phyloP scores from a whole-genome alignment of 2,888 invertebrate species.

The Tipula helvola region DNA sequence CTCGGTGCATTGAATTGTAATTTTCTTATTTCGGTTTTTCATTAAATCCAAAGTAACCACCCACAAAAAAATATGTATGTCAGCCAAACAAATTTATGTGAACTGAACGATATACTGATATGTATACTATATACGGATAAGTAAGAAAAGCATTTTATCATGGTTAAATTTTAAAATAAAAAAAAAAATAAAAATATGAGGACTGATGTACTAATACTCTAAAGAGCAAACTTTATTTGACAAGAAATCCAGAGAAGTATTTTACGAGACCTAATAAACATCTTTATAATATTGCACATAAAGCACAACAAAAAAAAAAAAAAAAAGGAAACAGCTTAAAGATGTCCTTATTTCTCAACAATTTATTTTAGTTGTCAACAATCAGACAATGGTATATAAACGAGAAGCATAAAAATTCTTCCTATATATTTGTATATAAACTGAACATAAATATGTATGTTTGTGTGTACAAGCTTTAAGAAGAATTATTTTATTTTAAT shows the following conservation, averaged over 20 bases:
- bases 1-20: neutral
- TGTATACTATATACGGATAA: too few relatives aligned
- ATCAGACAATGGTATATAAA: neutral
- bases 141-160: neutral
- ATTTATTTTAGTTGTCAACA: neutral
- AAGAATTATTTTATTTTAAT: neutral
- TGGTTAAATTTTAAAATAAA: neutral
- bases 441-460: neutral
- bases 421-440: neutral
- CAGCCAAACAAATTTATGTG: neutral
- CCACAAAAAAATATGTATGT: neutral
- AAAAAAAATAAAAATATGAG: neutral
- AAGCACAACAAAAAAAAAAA: neutral
- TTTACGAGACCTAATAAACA: neutral
- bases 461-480: neutral
- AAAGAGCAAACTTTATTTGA: neutral
- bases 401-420: neutral
- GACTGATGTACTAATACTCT: neutral
- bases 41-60: neutral
- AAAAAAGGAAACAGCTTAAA: neutral
- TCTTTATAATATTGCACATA: neutral
- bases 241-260: neutral
- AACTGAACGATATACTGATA: neutral
- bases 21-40: neutral
- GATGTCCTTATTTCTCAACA: neutral